These are phyloP conservation scores for Melanerpes aurifrons DNA, from an alignment of 2,113 vertebrate genomes.

Conservation along the genomic window DNA sequence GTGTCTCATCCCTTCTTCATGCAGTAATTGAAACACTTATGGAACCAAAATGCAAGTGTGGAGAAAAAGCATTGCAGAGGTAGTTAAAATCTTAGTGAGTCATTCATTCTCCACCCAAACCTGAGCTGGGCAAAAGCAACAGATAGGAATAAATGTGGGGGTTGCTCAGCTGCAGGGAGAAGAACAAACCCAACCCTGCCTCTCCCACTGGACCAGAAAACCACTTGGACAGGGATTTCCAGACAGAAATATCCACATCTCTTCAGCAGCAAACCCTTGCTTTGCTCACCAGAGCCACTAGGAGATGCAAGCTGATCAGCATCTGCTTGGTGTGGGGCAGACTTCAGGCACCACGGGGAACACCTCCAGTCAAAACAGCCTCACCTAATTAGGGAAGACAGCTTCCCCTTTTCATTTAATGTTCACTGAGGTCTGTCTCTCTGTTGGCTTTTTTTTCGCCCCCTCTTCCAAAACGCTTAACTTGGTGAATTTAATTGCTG, in stretches of 20 bases:
- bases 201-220: neutral
- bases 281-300: neutral
- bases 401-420: neutral
- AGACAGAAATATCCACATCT: accelerated
- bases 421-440: neutral
- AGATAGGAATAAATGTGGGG: accelerated
- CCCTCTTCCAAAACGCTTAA: neutral
- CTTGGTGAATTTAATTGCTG: neutral
- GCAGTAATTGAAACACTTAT: neutral
- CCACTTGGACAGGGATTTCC: neutral
- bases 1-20: neutral
- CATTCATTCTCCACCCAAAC: neutral
- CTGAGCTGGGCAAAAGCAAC: neutral
- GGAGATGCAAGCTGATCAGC: constrained; percentile 23
- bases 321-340: neutral
- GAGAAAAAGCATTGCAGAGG: neutral
- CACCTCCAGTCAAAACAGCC: neutral
- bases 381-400: neutral
- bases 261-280: neutral
- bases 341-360: neutral
- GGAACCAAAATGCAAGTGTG: neutral
- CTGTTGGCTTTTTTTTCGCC: neutral
- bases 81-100: neutral
- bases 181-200: neutral
- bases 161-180: neutral